Percentiles rank a stretch among this genome's conserved stretches.
phyloP scores from a whole-genome alignment of 2,797 vertebrate genomes.

The Potorous gilbertii region DNA sequence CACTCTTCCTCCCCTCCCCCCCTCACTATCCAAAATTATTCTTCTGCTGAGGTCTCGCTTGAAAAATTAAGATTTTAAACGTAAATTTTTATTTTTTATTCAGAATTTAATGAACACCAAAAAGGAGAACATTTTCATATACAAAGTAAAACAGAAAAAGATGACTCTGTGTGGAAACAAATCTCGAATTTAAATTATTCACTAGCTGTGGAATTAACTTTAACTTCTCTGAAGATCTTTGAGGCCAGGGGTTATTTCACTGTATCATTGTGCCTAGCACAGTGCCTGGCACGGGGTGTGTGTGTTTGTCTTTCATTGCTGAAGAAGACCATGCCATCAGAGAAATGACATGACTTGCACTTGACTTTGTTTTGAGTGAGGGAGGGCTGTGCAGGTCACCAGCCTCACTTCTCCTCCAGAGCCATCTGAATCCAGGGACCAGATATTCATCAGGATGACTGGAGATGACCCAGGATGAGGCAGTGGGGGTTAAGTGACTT shows the following conservation, averaged over 20 bases:
- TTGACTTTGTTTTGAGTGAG: too few relatives aligned
- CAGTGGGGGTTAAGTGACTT: too few relatives aligned
- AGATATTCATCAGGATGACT: too few relatives aligned
- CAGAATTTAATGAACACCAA: background rate
- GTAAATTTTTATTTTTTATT: background rate
- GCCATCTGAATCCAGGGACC: too few relatives aligned
- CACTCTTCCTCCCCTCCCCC: background rate
- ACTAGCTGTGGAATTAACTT: background rate
- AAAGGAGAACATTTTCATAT: background rate
- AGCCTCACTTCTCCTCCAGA: too few relatives aligned
- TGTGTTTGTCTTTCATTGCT: too few relatives aligned
- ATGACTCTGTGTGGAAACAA: background rate
- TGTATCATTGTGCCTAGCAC: background rate
- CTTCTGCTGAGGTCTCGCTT: background rate
- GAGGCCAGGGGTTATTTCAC: background rate
- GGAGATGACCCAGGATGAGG: too few relatives aligned
- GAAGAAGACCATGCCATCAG: too few relatives aligned
- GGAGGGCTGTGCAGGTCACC: too few relatives aligned
- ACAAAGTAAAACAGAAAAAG: background rate
- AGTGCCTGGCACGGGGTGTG: background rate
- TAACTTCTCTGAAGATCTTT: background rate
- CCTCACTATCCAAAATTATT: background rate
- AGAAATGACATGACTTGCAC: too few relatives aligned
- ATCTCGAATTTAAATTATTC: background rate
- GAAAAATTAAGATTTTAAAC: background rate